Conservation (phyloP, 2,113 vertebrate species). For the Austrofundulus limnaeus region DNA sequence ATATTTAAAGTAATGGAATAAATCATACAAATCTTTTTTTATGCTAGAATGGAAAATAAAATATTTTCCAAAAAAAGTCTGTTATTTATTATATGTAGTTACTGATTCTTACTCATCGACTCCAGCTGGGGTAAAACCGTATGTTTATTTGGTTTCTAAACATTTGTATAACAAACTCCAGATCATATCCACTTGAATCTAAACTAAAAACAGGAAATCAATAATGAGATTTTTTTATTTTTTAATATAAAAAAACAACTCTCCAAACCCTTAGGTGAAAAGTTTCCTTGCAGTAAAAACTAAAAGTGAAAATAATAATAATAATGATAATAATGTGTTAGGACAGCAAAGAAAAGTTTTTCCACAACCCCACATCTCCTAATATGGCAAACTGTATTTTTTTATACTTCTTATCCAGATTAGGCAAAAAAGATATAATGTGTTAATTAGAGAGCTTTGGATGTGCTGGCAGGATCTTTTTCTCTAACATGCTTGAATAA, state of each 20-base stretch:
- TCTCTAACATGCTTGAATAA: background rate
- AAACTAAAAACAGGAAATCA: conserved; percentile 1
- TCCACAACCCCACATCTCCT: background rate
- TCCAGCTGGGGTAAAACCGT: background rate
- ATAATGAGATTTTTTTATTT: background rate
- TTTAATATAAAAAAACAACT: background rate
- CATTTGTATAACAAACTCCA: background rate
- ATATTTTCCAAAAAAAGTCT: background rate
- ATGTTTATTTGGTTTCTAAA: conserved; percentile 2
- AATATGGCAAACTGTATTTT: background rate
- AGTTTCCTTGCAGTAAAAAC: background rate
- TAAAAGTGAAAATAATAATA: background rate
- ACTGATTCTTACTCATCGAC: background rate
- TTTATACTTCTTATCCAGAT: conserved; percentile 4
- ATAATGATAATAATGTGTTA: conserved; percentile 5
- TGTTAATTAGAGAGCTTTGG: conserved; percentile 13
- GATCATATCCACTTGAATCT: background rate
- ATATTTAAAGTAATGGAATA: too few relatives aligned
- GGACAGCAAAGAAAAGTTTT: conserved; percentile 2
- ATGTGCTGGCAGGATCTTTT: conserved; percentile 2
- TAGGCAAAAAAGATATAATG: conserved; percentile 12
- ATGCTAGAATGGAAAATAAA: too few relatives aligned
- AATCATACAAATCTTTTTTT: too few relatives aligned
- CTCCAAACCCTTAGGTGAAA: background rate
- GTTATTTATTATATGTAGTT: background rate